Percentiles rank a stretch among this genome's conserved stretches.
These are phyloP conservation scores for Leptopterna dolabrata DNA, from an alignment of 2,888 invertebrate species.

Conservation along the genomic window DNA sequence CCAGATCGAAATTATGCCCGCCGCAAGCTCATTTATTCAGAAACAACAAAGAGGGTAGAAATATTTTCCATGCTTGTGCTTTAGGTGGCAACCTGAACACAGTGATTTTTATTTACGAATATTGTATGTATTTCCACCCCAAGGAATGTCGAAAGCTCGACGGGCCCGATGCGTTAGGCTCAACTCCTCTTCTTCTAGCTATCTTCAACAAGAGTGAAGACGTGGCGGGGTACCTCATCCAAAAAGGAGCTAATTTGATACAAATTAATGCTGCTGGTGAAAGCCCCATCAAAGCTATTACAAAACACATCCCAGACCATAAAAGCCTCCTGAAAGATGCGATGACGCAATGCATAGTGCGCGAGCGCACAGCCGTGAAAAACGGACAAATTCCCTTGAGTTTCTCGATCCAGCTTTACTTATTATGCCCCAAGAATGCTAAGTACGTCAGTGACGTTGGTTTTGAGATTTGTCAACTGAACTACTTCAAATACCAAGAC, in stretches of 20 bases:
- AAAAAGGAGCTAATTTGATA: slow-evolving; percentile 2
- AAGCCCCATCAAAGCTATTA: neutral
- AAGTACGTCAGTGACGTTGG: neutral
- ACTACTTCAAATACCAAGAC: neutral
- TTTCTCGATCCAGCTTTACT: neutral
- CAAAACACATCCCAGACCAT: neutral
- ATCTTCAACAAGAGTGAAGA: neutral
- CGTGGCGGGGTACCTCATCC: neutral
- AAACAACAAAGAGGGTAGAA: neutral
- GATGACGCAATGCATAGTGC: slow-evolving; percentile 3
- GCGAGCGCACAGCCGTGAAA: neutral
- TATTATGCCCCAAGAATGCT: neutral
- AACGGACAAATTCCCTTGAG: neutral
- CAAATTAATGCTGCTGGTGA: neutral
- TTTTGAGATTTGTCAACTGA: neutral
- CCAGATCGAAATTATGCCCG: neutral
- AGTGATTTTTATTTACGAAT: neutral
- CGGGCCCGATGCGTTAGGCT: neutral
- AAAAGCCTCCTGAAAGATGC: neutral
- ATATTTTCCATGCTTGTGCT: slow-evolving; percentile 43
- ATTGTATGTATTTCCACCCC: neutral
- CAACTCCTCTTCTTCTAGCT: neutral
- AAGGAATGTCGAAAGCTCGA: neutral
- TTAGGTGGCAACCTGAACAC: neutral
- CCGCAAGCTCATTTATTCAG: neutral